These are phyloP conservation scores for Ormia ochracea DNA, from an alignment of 2,888 invertebrate genomes.

Conservation along the genomic window DNA sequence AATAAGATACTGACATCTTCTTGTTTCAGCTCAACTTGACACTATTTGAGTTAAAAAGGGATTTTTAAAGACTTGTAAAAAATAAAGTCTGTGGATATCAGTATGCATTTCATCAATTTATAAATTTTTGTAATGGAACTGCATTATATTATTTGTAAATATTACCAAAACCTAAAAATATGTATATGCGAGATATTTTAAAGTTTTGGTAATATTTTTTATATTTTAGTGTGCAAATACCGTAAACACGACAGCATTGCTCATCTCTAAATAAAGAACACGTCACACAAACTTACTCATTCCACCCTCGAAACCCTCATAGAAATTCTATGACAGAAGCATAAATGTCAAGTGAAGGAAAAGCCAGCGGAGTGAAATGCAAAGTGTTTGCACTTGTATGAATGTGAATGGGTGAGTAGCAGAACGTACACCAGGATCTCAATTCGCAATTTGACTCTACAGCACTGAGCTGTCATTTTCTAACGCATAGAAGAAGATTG, in stretches of 20 bases:
- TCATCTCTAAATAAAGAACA: not conserved
- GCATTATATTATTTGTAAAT: no score
- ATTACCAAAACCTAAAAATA: no score
- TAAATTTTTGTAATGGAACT: no score
- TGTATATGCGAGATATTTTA: no score
- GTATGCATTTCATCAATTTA: no score
- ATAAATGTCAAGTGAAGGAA: slow-evolving; percentile 13
- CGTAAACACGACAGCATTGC: not conserved
- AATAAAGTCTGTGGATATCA: no score
- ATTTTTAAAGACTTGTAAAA: no score
- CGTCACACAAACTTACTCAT: not conserved
- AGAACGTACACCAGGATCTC: slow-evolving; percentile 57
- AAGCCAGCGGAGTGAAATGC: slow-evolving; percentile 20
- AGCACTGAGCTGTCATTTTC: slow-evolving; percentile 77
- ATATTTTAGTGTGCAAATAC: no score
- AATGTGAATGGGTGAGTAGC: slow-evolving; percentile 7
- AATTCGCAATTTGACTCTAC: slow-evolving; percentile 76
- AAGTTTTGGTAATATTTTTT: no score
- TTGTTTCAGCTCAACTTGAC: no score
- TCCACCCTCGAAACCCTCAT: not conserved
- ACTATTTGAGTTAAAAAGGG: no score
- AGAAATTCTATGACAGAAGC: slow-evolving; percentile 41
- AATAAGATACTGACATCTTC: no score
- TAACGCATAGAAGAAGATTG: slow-evolving; percentile 77
- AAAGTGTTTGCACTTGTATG: slow-evolving; percentile 17